Percentiles rank a stretch among this genome's conserved stretches.
phyloP scores from a whole-genome alignment of 2,113 vertebrate genomes.

The Psophia crepitans region DNA sequence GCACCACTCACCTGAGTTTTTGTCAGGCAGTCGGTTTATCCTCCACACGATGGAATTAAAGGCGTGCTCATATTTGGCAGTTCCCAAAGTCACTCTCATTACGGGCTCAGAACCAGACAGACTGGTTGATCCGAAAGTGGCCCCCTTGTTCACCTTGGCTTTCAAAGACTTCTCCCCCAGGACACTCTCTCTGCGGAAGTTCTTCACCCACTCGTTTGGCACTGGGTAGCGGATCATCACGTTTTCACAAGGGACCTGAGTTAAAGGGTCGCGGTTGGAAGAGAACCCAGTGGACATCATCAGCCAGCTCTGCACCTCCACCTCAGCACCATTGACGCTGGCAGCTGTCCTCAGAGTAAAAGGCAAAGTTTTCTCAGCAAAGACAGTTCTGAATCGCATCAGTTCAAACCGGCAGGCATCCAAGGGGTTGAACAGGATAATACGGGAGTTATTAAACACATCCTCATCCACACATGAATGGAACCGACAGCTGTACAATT shows the following conservation, averaged over 20 bases:
- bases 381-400: conserved; percentile 82
- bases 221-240: conserved; percentile 86
- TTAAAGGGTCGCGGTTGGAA: conserved; percentile 82
- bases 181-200: conserved; percentile 85
- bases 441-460: conserved; percentile 71
- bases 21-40: conserved; percentile 86
- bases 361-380: conserved; percentile 84
- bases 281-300: conserved; percentile 86
- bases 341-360: conserved; percentile 84
- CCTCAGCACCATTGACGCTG: conserved; percentile 82
- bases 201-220: conserved; percentile 87
- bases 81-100: conserved; percentile 90
- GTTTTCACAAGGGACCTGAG: conserved; percentile 87
- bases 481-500: conserved; percentile 78
- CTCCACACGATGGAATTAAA: conserved; percentile 90
- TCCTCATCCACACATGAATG: conserved; percentile 81
- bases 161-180: conserved; percentile 87
- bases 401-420: conserved; percentile 84
- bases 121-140: conserved; percentile 82
- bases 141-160: conserved; percentile 88
- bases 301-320: conserved; percentile 91
- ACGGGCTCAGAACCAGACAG: conserved; percentile 86
- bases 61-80: conserved; percentile 89
- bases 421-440: conserved; percentile 81
- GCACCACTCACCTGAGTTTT: conserved; percentile 85